These are phyloP conservation scores for Conus betulinus DNA, from an alignment of 1,140 invertebrate species.

Conservation along the genomic window DNA sequence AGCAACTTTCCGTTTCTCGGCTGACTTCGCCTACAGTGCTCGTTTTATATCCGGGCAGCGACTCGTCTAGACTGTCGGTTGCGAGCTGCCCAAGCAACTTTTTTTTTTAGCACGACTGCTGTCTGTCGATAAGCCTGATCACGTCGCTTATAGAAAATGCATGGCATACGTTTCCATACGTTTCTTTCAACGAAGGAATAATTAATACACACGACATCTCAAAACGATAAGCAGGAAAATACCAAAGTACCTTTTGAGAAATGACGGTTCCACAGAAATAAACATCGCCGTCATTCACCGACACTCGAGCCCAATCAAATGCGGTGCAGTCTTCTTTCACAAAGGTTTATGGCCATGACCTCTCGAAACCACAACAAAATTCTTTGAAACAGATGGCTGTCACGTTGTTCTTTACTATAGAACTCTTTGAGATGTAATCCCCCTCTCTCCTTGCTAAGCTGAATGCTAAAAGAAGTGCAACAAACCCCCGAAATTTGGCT, in stretches of 20 bases:
- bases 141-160: neutral
- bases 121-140: neutral
- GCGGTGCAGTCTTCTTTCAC: constrained; percentile 1
- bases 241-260: constrained; percentile 33
- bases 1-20: constrained; percentile 39
- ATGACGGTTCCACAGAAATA: constrained; percentile 26
- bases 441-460: constrained; percentile 23
- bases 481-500: constrained; percentile 64
- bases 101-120: neutral
- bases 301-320: neutral
- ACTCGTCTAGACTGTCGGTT: constrained; percentile 14
- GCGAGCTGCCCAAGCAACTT: neutral
- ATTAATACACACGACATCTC: neutral
- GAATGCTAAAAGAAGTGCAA: constrained; percentile 34
- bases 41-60: neutral
- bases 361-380: constrained; percentile 35
- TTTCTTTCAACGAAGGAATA: neutral
- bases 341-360: constrained; percentile 37
- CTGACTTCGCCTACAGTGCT: neutral
- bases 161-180: neutral
- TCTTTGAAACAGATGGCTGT: constrained; percentile 7
- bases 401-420: constrained; percentile 23
- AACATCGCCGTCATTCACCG: constrained; percentile 30
- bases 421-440: constrained; percentile 26
- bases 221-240: neutral